A percentile compares a stretch with the other conserved stretches of the same genome.
These are phyloP conservation scores for Triplophysa yarkandensis DNA, from an alignment of 2,797 vertebrate genomes.

Conservation along the genomic window DNA sequence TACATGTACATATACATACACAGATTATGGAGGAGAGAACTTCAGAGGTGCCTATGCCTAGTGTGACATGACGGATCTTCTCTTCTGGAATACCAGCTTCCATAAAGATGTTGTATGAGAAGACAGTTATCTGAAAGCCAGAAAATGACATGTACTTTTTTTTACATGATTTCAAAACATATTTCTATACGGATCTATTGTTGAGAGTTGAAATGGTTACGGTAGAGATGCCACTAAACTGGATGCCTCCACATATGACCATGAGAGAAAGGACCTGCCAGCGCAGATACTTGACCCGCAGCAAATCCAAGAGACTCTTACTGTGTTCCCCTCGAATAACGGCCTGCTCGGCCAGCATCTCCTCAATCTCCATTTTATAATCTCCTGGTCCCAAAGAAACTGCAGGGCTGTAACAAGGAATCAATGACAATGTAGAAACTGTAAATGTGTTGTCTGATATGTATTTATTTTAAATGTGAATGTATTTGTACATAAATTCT, in stretches of 20 bases:
- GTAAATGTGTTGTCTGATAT: no score
- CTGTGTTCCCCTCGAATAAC: conserved; percentile 64
- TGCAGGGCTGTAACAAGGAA: conserved; percentile 80
- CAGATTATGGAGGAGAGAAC: conserved; percentile 73
- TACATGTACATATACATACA: conserved; percentile 65
- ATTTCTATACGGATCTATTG: neutral
- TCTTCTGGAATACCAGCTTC: conserved; percentile 72
- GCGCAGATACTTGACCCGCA: conserved; percentile 69
- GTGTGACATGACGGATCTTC: conserved; percentile 78
- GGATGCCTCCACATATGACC: conserved; percentile 63
- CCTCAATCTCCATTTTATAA: conserved; percentile 78
- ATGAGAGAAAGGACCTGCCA: conserved; percentile 81
- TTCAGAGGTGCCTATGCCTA: conserved; percentile 76
- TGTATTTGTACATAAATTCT: no score
- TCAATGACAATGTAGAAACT: neutral
- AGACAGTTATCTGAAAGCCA: conserved; percentile 75
- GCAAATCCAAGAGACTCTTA: conserved; percentile 71
- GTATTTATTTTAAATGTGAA: no score
- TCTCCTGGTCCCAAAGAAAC: conserved; percentile 80
- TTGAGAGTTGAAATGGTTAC: conserved; percentile 53
- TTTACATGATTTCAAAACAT: neutral
- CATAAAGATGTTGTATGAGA: conserved; percentile 79
- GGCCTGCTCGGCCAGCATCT: conserved; percentile 80
- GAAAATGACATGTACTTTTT: neutral
- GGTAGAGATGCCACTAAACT: conserved; percentile 67